A percentile compares a stretch with the other conserved stretches of the same genome.
phyloP scores from a whole-genome alignment of 2,113 vertebrate species.

The Oryzias curvinotus region DNA sequence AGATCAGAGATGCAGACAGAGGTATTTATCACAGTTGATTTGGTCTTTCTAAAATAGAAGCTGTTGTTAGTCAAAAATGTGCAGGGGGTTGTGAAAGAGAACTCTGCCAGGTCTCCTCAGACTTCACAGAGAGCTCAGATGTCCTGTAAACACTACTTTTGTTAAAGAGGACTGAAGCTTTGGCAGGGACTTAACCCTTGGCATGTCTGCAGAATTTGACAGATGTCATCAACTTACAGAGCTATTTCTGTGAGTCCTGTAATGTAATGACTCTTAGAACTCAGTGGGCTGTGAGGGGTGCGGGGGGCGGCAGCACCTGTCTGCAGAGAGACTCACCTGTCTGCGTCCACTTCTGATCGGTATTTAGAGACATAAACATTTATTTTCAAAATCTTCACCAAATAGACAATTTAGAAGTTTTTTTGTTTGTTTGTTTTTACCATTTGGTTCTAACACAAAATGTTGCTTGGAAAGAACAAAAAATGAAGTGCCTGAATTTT shows the following conservation, averaged over 20 bases:
- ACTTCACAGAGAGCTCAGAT: constrained; percentile 16
- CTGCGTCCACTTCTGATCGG: no score
- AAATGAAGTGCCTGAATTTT: no score
- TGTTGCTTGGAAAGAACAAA: no score
- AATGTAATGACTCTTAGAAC: constrained; percentile 5
- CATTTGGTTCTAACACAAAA: no score
- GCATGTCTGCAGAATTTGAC: constrained; percentile 43
- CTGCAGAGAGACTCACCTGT: no score
- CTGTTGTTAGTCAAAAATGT: constrained; percentile 24
- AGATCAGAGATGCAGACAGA: no score
- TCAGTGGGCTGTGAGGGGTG: no score
- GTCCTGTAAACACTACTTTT: constrained; percentile 35
- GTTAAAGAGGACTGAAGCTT: constrained; percentile 44
- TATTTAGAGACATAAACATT: no score
- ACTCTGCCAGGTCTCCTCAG: neutral
- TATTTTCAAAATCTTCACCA: no score
- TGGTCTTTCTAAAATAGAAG: constrained; percentile 27
- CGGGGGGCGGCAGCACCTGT: no score
- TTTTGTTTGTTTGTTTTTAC: no score
- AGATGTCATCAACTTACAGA: constrained; percentile 70
- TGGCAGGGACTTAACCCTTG: constrained; percentile 72
- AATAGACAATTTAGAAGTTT: no score
- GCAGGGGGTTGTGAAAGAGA: constrained; percentile 14
- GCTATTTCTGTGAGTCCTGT: constrained; percentile 55
- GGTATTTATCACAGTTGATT: constrained; percentile 7